Conservation (phyloP, 2,113 vertebrate species). For the Sakesphorus luctuosus region DNA sequence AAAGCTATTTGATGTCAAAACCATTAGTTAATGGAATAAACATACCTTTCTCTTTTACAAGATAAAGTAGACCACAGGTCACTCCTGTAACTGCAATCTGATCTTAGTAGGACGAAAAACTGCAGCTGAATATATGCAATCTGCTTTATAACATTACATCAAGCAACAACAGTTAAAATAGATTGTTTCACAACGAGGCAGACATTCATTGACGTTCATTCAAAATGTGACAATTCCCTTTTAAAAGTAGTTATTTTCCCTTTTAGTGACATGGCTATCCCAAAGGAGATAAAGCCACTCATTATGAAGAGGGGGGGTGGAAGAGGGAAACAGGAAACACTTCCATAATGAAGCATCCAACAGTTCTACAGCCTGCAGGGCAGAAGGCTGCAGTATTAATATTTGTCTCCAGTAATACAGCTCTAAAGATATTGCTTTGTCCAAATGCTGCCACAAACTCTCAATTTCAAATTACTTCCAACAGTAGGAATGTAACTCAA, state of each 20-base stretch:
- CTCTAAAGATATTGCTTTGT: background rate
- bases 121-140: background rate
- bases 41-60: background rate
- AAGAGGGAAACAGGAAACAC: background rate
- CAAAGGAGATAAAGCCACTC: background rate
- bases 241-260: background rate
- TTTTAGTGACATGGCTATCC: background rate
- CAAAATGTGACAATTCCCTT: conserved; percentile 12
- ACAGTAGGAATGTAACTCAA: background rate
- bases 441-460: background rate
- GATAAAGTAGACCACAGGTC: background rate
- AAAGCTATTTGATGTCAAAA: background rate
- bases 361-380: background rate
- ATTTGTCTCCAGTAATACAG: conserved; percentile 39
- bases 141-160: background rate
- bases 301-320: background rate
- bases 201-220: background rate
- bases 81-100: background rate
- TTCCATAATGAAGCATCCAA: conserved; percentile 3
- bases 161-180: background rate
- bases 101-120: background rate
- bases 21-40: background rate
- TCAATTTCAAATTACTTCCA: conserved; percentile 62
- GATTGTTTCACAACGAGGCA: background rate
- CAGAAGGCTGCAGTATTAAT: background rate